Conservation (phyloP, 2,113 vertebrate species). For the Nothobranchius furzeri region DNA sequence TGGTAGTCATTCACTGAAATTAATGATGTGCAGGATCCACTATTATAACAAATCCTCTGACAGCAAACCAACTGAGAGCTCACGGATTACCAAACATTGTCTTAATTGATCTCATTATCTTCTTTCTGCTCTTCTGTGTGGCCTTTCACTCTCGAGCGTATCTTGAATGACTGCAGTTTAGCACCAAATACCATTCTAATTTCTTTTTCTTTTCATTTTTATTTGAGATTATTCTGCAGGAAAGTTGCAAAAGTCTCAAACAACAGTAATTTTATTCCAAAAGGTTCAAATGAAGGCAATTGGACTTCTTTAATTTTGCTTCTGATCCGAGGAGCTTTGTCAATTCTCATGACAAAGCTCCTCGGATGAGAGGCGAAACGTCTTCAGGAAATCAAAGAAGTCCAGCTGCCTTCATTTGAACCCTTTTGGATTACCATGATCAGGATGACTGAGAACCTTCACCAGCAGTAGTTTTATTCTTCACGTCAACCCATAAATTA, state of each 20-base stretch:
- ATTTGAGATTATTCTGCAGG: constrained; percentile 16
- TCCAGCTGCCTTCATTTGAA: too few species aligned
- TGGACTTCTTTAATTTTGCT: too few species aligned
- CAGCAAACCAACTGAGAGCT: constrained; percentile 34
- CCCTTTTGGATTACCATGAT: too few species aligned
- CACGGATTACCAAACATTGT: constrained; percentile 62
- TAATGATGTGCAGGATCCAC: constrained; percentile 55
- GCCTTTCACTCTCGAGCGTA: constrained; percentile 38
- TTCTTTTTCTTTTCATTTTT: not conserved
- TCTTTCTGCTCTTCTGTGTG: constrained; percentile 48
- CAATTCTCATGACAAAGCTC: too few species aligned
- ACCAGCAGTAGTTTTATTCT: not conserved
- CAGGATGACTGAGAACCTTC: too few species aligned
- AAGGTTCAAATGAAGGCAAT: too few species aligned
- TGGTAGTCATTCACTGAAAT: constrained; percentile 51
- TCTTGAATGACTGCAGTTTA: constrained; percentile 37
- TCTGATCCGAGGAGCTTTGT: too few species aligned
- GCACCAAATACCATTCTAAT: constrained; percentile 31
- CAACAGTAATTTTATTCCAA: not conserved
- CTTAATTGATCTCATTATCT: constrained; percentile 76
- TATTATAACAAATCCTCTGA: constrained; percentile 40
- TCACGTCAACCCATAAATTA: not conserved
- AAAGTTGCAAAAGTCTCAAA: constrained; percentile 8
- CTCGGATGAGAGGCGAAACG: too few species aligned
- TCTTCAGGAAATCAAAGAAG: too few species aligned